Evolutionary conservation across 2,888 invertebrate genomes (phyloP).

Genomic region (Metopia argyrocephala): DNA sequence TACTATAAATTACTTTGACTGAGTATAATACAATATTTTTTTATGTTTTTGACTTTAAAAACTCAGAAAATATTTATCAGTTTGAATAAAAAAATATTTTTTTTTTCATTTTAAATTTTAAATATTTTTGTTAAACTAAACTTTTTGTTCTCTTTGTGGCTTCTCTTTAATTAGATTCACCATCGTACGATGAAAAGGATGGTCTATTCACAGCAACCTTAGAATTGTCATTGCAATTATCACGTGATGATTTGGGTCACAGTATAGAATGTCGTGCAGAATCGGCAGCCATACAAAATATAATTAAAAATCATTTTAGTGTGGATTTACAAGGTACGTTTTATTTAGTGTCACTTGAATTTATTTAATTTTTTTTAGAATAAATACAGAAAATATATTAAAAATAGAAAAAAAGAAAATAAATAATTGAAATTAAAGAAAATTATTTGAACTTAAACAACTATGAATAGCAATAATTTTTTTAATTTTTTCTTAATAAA

Average conservation of each 20-base stretch:
- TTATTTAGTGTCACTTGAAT: neutral
- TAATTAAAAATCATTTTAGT: conserved; percentile 75
- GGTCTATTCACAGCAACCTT: conserved; percentile 83
- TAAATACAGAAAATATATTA: too few species aligned
- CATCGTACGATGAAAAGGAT: conserved; percentile 80
- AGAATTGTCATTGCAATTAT: conserved; percentile 82
- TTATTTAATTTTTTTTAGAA: too few species aligned
- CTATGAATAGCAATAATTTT: too few species aligned
- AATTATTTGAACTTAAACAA: too few species aligned
- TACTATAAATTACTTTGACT: too few species aligned
- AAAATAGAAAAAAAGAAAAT: too few species aligned
- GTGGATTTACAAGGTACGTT: conserved; percentile 85
- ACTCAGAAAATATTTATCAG: too few species aligned
- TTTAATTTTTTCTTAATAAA: too few species aligned
- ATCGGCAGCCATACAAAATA: conserved; percentile 81
- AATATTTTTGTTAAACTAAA: too few species aligned
- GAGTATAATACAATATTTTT: neutral
- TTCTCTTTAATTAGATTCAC: conserved; percentile 80
- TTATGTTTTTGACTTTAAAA: neutral
- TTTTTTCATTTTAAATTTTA: too few species aligned
- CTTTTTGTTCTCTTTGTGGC: neutral
- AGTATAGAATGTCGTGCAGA: conserved; percentile 85
- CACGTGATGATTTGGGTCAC: conserved; percentile 84
- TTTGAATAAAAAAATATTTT: too few species aligned
- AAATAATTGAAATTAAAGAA: too few species aligned